Percentiles rank a stretch among this genome's conserved stretches.
These are phyloP conservation scores for Mixornis gularis DNA, from an alignment of 2,113 vertebrate genomes.

Conservation along the genomic window DNA sequence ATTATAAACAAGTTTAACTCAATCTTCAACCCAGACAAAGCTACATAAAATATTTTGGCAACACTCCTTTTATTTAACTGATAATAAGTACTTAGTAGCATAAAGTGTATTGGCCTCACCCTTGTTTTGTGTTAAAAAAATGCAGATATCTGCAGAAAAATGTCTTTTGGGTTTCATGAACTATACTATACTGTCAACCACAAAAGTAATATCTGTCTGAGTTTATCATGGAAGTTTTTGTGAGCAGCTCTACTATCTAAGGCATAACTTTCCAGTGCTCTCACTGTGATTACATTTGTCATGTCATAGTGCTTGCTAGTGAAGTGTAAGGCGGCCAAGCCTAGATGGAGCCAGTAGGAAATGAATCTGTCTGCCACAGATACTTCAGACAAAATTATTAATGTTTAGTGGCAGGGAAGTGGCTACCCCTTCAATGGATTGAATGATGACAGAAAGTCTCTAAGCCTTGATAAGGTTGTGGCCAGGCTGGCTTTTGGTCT, in stretches of 20 bases:
- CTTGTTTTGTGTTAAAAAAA: background rate
- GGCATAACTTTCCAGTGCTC: slow-evolving; percentile 15
- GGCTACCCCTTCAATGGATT: slow-evolving; percentile 2
- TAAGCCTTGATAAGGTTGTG: slow-evolving; percentile 53
- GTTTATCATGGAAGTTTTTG: slow-evolving; percentile 22
- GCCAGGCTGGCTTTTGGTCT: slow-evolving; percentile 17
- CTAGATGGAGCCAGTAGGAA: slow-evolving; percentile 58
- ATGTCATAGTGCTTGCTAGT: background rate
- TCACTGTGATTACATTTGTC: slow-evolving; percentile 57
- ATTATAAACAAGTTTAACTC: background rate
- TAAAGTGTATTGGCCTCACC: background rate
- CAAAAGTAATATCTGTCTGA: slow-evolving; percentile 1
- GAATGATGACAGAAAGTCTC: slow-evolving; percentile 57
- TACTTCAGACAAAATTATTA: slow-evolving; percentile 63
- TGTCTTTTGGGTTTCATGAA: slow-evolving; percentile 1
- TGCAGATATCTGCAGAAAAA: background rate
- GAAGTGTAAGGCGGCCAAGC: slow-evolving; percentile 24
- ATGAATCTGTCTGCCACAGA: slow-evolving; percentile 60
- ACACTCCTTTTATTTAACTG: background rate
- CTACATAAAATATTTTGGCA: background rate
- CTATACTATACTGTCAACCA: background rate
- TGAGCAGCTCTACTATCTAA: slow-evolving; percentile 24
- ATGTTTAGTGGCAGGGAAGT: slow-evolving; percentile 48
- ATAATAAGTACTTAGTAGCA: background rate
- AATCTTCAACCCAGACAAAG: background rate